Evolutionary conservation across 2,113 vertebrate species (phyloP), one percentile per base, ranked within the genome.

Genomic region (Dolichallabes microphthalmus): DNA sequence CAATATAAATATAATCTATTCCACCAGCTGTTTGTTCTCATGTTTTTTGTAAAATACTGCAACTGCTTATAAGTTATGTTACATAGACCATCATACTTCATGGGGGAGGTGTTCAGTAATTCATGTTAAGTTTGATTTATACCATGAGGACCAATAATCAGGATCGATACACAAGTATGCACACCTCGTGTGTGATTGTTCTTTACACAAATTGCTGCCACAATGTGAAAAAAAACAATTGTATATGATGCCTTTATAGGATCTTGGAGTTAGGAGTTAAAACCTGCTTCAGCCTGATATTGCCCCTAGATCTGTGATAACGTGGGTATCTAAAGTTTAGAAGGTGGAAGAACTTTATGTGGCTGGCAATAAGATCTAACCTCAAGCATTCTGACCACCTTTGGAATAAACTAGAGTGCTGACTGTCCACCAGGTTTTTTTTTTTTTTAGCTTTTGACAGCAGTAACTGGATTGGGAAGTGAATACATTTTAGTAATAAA

Each of bases 1-100:
- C 85, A 68, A 86, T 87, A 87, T 87, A 87, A 79, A 82, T 86
- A 85, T 87, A 87, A 87, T 89, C 80, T 88, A 87, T 89, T 89
- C 76, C 80, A 87, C 27, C 14, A 75, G 55, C 27, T 80, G 39
- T 52, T 30, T 86, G 76, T 76, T 84, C 68, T 52, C 66, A 81
- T 50, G 66, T 87, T 57, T 11, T 87, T 74, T 84, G 60, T 85
- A 55, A 39, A 4, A 79, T 35, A 19, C 19, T 30, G 14, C n/a
- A n/a, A 17, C 73, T 15, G n/a, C 2, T 12, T 52, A 19, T 58
- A 17, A 71, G 17, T 39, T 39, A 9, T 22, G 20, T 73, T 22
- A 45, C 50, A 35, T 35, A 45, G 19, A 39, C 5, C 30, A 69
- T 35, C 27, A 69, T 17, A 19, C 66, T 19, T 69, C 6, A 27